phyloP scores from a whole-genome alignment of 1,140 invertebrate species.

The Drosophila rufa region DNA sequence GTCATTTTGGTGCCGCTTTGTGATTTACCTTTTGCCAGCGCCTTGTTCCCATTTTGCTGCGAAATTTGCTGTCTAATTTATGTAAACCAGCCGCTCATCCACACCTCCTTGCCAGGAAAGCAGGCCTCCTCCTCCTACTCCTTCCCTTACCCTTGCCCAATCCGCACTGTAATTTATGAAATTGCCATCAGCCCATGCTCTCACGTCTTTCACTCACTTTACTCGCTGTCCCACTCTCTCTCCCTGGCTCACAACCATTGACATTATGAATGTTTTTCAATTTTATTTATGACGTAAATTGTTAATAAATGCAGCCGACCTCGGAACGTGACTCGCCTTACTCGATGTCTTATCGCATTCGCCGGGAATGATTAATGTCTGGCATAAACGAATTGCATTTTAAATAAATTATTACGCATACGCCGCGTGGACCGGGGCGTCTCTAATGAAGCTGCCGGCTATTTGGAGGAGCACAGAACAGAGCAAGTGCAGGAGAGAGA shows the following conservation, averaged over 20 bases:
- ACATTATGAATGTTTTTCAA: conserved; percentile 81
- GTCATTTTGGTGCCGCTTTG: conserved; percentile 62
- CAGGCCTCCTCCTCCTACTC: not conserved
- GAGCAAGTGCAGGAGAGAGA: too few relatives aligned
- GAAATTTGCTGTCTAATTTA: conserved; percentile 80
- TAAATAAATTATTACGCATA: conserved; percentile 81
- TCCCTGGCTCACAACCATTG: conserved; percentile 29
- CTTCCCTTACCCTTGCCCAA: not conserved
- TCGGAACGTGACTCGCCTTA: conserved; percentile 23
- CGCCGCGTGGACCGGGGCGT: conserved; percentile 47
- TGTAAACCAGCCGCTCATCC: conserved; percentile 39
- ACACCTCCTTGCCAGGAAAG: not conserved
- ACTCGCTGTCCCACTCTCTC: not conserved
- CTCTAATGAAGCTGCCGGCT: conserved; percentile 75
- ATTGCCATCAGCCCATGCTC: conserved; percentile 53
- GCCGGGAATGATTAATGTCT: conserved; percentile 66
- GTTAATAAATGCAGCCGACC: conserved; percentile 73
- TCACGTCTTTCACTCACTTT: conserved; percentile 55
- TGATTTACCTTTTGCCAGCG: conserved; percentile 69
- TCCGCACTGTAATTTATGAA: conserved; percentile 60
- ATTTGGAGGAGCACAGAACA: conserved; percentile 41
- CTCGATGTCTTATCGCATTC: conserved; percentile 22
- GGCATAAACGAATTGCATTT: conserved; percentile 79
- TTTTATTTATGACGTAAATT: conserved; percentile 81
- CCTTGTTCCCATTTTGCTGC: conserved; percentile 65